A percentile compares a stretch with the other conserved stretches of the same genome.
These are phyloP conservation scores for Rynchops niger DNA, from an alignment of 2,113 vertebrate species.

Conservation along the genomic window DNA sequence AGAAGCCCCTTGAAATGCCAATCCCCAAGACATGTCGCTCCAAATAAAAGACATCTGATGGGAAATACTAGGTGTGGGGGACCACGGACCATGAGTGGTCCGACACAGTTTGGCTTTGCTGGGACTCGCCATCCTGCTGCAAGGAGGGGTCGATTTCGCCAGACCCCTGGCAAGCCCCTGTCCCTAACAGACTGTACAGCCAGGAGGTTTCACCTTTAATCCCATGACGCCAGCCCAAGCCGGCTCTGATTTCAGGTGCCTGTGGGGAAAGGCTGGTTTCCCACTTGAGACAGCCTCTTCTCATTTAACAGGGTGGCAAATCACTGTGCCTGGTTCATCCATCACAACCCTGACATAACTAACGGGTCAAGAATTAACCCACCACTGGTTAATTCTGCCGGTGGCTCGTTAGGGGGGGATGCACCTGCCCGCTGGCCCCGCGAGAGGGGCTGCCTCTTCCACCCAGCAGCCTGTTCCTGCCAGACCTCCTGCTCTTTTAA, in stretches of 20 bases:
- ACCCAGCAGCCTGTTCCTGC: slow-evolving; percentile 8
- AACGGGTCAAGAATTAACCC: background rate
- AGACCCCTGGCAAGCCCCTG: background rate
- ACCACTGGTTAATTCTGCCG: background rate
- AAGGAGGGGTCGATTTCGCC: background rate
- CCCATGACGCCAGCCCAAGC: background rate
- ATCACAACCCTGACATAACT: background rate
- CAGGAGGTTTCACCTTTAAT: slow-evolving; percentile 45
- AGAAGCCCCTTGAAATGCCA: background rate
- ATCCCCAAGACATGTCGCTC: accelerated
- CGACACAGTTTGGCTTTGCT: background rate
- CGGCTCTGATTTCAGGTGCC: background rate
- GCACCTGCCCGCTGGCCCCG: background rate
- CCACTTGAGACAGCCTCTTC: background rate
- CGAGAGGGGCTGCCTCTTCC: background rate
- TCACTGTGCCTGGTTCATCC: background rate
- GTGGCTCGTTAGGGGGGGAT: background rate
- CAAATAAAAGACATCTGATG: background rate
- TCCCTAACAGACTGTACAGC: background rate
- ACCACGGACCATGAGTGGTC: background rate
- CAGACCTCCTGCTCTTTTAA: slow-evolving; percentile 45
- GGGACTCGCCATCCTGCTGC: background rate
- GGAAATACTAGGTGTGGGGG: background rate
- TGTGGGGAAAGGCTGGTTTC: background rate
- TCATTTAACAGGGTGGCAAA: slow-evolving; percentile 4